phyloP scores from a whole-genome alignment of 2,797 vertebrate species.

The Odontamblyopus lacepedii region DNA sequence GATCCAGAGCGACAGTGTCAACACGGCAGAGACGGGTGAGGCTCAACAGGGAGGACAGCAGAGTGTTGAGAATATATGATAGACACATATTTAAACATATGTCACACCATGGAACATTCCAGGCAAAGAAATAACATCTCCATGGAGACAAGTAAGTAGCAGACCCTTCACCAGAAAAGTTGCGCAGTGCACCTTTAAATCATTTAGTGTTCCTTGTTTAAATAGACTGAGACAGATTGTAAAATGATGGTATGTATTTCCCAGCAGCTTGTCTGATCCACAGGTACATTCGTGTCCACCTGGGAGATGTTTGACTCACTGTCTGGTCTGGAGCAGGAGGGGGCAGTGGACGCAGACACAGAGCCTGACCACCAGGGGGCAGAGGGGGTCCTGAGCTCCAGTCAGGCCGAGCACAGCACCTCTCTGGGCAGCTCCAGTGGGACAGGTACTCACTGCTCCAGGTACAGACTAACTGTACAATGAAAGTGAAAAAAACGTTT shows the following conservation, averaged over 20 bases:
- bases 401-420: constrained; percentile 40
- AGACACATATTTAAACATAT: too few relatives aligned
- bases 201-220: too few relatives aligned
- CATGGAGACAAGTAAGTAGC: too few relatives aligned
- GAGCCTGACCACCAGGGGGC: constrained; percentile 21
- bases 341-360: background rate
- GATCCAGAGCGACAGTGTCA: constrained; percentile 78
- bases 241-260: background rate
- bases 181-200: too few relatives aligned
- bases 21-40: constrained; percentile 81
- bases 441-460: constrained; percentile 62
- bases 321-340: constrained; percentile 25
- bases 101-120: too few relatives aligned
- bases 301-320: constrained; percentile 83
- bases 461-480: background rate
- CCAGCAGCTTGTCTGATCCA: background rate
- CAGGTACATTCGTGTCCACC: constrained; percentile 77
- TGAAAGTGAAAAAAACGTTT: too few relatives aligned
- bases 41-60: background rate
- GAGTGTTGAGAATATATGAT: too few relatives aligned
- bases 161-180: too few relatives aligned
- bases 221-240: too few relatives aligned
- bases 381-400: background rate
- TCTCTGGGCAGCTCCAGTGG: constrained; percentile 58
- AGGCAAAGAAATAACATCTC: too few relatives aligned